Percentiles rank a stretch among this genome's conserved stretches.
Conservation (phyloP, 2,797 vertebrate species). For the Sebastes itinus region DNA sequence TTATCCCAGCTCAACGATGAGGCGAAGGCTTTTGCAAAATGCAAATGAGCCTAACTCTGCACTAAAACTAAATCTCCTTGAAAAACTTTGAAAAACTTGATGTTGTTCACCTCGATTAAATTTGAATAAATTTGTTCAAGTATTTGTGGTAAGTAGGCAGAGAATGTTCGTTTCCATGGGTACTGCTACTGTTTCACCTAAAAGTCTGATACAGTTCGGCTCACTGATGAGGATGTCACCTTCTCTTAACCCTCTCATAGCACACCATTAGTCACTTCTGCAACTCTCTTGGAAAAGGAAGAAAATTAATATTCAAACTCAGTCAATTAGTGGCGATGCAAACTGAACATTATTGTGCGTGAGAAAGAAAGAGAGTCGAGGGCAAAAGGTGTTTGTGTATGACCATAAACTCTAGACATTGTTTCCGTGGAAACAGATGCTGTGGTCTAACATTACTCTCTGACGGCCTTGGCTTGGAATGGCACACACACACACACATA, state of each 20-base stretch:
- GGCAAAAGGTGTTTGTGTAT: conserved; percentile 30
- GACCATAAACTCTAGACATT: conserved; percentile 26
- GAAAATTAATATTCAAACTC: neutral
- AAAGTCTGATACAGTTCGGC: neutral
- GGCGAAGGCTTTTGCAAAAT: neutral
- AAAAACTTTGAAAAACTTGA: neutral
- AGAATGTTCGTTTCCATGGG: neutral
- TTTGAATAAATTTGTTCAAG: neutral
- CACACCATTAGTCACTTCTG: neutral
- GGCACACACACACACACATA: neutral
- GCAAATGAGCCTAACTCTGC: neutral
- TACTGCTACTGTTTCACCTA: neutral
- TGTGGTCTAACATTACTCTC: conserved; percentile 28
- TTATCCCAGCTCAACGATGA: conserved; percentile 12
- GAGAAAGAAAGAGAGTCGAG: neutral
- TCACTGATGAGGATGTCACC: neutral
- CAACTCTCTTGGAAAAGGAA: neutral
- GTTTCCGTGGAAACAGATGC: conserved; percentile 54
- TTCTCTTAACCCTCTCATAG: neutral
- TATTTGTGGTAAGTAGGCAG: neutral
- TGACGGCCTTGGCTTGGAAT: conserved; percentile 1
- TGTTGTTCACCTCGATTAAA: neutral
- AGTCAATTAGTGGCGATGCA: neutral
- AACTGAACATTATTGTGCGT: neutral
- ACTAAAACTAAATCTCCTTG: neutral